Evolutionary conservation across 2,113 vertebrate genomes (phyloP).

Genomic region (Glaucidium brasilianum): DNA sequence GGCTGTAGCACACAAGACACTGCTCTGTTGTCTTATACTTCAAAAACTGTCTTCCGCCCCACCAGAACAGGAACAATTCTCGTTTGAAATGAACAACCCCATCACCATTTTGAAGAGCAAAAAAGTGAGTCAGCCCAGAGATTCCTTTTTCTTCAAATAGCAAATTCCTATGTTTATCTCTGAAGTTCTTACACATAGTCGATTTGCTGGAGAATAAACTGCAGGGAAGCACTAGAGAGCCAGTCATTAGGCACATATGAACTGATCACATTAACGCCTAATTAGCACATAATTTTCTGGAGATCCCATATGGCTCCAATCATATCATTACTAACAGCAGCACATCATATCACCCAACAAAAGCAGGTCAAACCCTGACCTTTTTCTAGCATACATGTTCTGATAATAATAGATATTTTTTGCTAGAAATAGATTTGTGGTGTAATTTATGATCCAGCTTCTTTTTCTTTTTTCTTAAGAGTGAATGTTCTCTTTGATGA

Average conservation of each 20-base stretch:
- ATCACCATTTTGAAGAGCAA: background rate
- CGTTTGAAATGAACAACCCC: background rate
- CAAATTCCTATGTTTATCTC: background rate
- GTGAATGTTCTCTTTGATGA: background rate
- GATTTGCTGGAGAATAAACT: background rate
- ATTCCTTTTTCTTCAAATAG: background rate
- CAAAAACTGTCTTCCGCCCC: background rate
- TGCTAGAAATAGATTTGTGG: background rate
- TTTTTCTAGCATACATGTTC: background rate
- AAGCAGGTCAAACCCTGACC: background rate
- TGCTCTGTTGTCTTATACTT: background rate
- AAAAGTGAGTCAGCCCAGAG: background rate
- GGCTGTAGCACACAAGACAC: background rate
- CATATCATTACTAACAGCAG: background rate
- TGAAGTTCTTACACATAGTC: background rate
- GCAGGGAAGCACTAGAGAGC: background rate
- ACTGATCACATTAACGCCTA: background rate
- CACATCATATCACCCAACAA: background rate
- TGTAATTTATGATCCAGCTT: background rate
- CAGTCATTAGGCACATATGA: background rate
- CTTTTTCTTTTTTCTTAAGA: background rate
- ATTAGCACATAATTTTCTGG: slow-evolving; percentile 45
- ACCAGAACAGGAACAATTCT: background rate
- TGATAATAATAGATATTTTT: background rate
- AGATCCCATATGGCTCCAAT: slow-evolving; percentile 6